Evolutionary conservation across 1,140 invertebrate species (phyloP), one percentile per base, ranked within the genome.

Genomic region (Daktulosphaira vitifoliae): DNA sequence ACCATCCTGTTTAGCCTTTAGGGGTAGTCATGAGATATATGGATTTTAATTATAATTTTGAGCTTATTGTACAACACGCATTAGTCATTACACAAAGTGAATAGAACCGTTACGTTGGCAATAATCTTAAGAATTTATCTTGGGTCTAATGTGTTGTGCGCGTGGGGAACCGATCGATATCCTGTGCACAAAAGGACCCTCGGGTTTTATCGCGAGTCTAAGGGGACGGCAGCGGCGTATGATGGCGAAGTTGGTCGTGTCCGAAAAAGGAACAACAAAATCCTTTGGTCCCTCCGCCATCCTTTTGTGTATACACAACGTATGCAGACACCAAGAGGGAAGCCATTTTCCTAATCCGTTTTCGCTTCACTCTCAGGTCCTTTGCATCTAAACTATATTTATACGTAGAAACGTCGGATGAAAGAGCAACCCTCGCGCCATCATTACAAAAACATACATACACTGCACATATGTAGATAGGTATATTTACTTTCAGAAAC

Each of bases 201-300:
- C 25, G 20, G 25, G 42, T 62, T 62, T 62, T 3, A 29, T 46
- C 39, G 56, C n/a, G 20, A 11, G 5, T 62, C 18, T 25, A 11
- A 48, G 29, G 56, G 54, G 56, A 39, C 46, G 22, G 53, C 11
- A 38, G 38, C 23, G 53, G 23, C 53, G 56, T 48, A 25, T 29
- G 56, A 62, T 46, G 56, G 56, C 56, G 56, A 62, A 62, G 42
- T 62, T 48, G 56, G 42, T 62, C 56, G 42, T 33, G 56, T 62
- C 56, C 56, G 56, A 62, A 62, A 62, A 62, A 62, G 56, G 56
- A 62, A 62, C 56, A 48, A 62, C 56, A 48, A 62, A 62, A 62
- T 62, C 56, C 56, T 62, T 46, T 1, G 56, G 42, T 18, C 42
- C 53, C 53, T 56, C 22, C 22, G 20, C 22, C 56, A n/a, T 44